Base-by-base conservation (phyloP, 2,888 invertebrate genomes). In the Coenonympha arcania region DNA sequence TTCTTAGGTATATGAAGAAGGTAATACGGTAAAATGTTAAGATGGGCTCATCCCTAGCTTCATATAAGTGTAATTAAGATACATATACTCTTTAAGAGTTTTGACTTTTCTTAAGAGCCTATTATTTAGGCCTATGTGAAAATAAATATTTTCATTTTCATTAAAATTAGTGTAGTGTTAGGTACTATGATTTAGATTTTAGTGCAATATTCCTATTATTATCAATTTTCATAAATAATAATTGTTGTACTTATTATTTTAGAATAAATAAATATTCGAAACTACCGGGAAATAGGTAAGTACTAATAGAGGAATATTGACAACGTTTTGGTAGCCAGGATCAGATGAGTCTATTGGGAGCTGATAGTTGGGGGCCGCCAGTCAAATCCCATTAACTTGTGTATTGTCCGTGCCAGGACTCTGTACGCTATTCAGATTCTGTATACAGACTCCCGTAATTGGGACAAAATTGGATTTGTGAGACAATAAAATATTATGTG, bases 331-430 rank as follows among this genome's bases (percentile, higher is more conserved):
- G 41, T 30, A 41, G 11, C 19, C 28, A 13, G 31, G 43, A 43
- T 43, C 43, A 13, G 15, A 22, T 20, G 31, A 43, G 43, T 43
- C 43, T 43, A 43, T 43, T 33, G 43, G 43, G 43, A 43, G 43
- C 31, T 33, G 43, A 43, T 43, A 43, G 16, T 31, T 43, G 31
- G 22, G 20, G 13, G 43, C 16, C 4, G 43, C 20, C 15, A 31
- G 37, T 46, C 42, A 46, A 43, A 33, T 33, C 46, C 22, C 28
- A 43, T 44, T 50, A 24, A 50, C 37, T 50, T 24, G 22, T 31
- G 31, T 43, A 43, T 43, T 43, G 43, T 31, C 15, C 41, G 28
- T 43, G 31, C 13, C 15, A 31, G 31, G 15, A 13, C n/a, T 33
- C 22, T 20, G 15, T 31, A 22, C 13, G 30, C 39, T 15, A 15